A percentile compares a stretch with the other conserved stretches of the same genome.
These are phyloP conservation scores for Patiria pectinifera DNA, from an alignment of 53 echinoderm and acorn worm species.

Conservation along the genomic window DNA sequence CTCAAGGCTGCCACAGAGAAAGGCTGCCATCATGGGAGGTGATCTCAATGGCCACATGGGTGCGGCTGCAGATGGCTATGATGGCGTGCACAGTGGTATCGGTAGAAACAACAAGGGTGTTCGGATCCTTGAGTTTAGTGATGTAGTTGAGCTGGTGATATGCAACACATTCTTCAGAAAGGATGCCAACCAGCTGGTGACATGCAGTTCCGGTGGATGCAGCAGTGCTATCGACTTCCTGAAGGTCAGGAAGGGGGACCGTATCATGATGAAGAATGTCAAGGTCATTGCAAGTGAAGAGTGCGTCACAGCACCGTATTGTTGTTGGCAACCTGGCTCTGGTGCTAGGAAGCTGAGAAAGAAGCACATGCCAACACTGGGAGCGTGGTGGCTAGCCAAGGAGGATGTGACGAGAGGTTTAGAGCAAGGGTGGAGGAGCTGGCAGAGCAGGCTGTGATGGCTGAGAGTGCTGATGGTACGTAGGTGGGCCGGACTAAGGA, in stretches of 20 bases:
- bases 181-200: too few relatives aligned
- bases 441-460: not conserved
- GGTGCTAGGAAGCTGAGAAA: constrained; percentile 1
- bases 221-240: not conserved
- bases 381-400: not conserved
- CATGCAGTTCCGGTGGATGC: not conserved
- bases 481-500: not conserved
- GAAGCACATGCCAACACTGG: not conserved
- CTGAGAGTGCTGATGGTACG: not conserved
- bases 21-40: not conserved
- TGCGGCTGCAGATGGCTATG: too few relatives aligned
- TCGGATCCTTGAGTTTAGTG: too few relatives aligned
- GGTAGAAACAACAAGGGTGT: too few relatives aligned
- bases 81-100: too few relatives aligned
- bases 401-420: not conserved
- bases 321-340: constrained; percentile 13
- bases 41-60: too few relatives aligned
- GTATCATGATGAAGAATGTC: not conserved
- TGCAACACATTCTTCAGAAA: too few relatives aligned
- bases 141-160: too few relatives aligned
- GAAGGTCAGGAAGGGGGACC: not conserved
- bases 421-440: not conserved
- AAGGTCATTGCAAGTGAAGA: not conserved
- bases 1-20: not conserved
- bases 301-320: constrained; percentile 9